Base-by-base conservation (phyloP, 2,888 invertebrate genomes). In the Mechanitis mazaeus region DNA sequence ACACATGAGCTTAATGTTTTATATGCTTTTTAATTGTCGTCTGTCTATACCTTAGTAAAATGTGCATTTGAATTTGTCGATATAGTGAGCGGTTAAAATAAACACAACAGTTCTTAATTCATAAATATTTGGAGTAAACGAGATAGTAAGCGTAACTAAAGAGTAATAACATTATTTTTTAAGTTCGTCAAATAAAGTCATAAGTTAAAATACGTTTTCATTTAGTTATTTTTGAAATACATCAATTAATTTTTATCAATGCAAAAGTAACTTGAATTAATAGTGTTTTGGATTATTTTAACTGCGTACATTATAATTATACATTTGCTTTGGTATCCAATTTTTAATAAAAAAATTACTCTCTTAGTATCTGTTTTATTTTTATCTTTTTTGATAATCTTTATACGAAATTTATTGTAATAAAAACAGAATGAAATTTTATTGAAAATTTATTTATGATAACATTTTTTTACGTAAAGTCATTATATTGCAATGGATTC, bases 271-370 rank as follows among this genome's bases (percentile, higher is more conserved):
- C 31, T 50, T 50, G 50, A 50, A 50, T 50, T 50, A 50, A 50
- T 50, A 50, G 45, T 59, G 50, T 59, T 60, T 63, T 68, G 61
- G 70, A 81, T 81, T 81, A 82, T 86, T 86, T 86, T 84, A 81
- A 83, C 87, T 89, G 86, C 84, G 79, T 82, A 82, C 82, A 82
- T 50, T 50, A 80, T 56, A 60, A 53, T 79, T 79, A 80, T 80
- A 81, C 78, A 84, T 85, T 87, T 87, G 89, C 88, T 89, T 89
- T 89, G 80, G 83, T 87, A 87, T 83, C 83, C 78, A 80, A 72
- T 85, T 88, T 88, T 81, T 81, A 80, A 82, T 78, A 81, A 87
- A 85, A 82, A 77, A 77, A 77, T 74, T 83, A 84, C 83, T 82
- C 79, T 81, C 81, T 76, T 70, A 59, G 64, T 71, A 57, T 33